Percentiles rank a stretch among this genome's conserved stretches.
Conservation (phyloP, 2,113 vertebrate species). For the Terrapene triunguis region DNA sequence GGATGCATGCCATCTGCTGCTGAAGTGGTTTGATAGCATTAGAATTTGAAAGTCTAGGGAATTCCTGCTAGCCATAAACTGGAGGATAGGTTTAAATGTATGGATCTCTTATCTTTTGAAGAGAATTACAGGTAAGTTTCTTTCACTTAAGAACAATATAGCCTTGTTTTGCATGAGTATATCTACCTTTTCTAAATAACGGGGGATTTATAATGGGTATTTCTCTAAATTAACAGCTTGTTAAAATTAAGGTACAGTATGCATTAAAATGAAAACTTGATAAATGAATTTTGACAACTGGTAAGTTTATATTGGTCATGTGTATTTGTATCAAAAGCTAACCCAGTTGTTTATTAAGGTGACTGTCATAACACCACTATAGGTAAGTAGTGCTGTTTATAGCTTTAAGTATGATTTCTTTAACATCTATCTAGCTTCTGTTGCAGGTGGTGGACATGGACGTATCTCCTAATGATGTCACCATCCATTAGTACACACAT, state of each 20-base stretch:
- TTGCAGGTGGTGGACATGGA: conserved; percentile 89
- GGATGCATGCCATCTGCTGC: background rate
- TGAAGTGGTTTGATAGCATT: conserved; percentile 39
- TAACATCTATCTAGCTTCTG: conserved; percentile 88
- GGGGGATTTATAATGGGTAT: background rate
- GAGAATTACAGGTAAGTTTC: conserved; percentile 33
- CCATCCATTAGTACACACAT: conserved; percentile 80
- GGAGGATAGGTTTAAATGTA: conserved; percentile 32
- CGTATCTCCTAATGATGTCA: conserved; percentile 82
- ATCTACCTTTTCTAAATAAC: background rate
- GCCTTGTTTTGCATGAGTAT: background rate
- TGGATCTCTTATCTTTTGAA: background rate
- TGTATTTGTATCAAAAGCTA: conserved; percentile 40
- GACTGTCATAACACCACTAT: conserved; percentile 53
- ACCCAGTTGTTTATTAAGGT: conserved; percentile 44
- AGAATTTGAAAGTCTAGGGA: background rate
- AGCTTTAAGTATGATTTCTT: conserved; percentile 79
- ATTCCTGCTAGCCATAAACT: background rate
- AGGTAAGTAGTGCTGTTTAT: conserved; percentile 78
- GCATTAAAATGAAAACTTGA: background rate
- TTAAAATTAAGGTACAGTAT: conserved; percentile 37
- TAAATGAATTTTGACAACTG: background rate
- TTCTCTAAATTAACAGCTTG: background rate
- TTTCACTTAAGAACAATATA: background rate
- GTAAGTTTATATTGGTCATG: conserved; percentile 1